phyloP scores from a whole-genome alignment of 2,113 vertebrate species.

The Vulpes vulpes region DNA sequence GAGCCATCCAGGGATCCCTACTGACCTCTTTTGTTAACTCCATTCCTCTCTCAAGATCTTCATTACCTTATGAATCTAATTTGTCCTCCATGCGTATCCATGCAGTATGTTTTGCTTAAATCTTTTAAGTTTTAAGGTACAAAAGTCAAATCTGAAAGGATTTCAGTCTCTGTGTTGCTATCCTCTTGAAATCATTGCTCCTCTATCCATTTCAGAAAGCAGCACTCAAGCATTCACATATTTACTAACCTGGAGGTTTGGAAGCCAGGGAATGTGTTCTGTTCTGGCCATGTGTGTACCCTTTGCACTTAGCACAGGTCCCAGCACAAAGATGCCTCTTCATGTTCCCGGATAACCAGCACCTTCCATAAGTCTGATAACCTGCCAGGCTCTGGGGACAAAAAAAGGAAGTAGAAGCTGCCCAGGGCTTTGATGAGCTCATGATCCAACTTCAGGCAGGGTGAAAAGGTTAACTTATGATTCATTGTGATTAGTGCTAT shows the following conservation, averaged over 20 bases:
- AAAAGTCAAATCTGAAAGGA: background rate
- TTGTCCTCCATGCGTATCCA: background rate
- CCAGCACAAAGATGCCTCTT: background rate
- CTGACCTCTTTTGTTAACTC: background rate
- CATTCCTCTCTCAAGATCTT: background rate
- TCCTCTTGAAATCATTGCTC: background rate
- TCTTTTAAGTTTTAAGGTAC: slow-evolving; percentile 3
- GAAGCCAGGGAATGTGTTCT: background rate
- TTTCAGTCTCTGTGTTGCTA: background rate
- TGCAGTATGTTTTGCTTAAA: background rate
- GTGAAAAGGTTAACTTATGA: background rate
- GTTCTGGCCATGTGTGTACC: background rate
- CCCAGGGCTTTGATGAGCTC: background rate
- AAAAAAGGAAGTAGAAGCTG: background rate
- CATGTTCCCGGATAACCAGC: background rate
- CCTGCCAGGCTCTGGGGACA: background rate
- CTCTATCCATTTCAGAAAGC: background rate
- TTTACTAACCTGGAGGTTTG: background rate
- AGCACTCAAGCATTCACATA: background rate
- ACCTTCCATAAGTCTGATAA: background rate
- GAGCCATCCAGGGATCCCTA: too few relatives aligned
- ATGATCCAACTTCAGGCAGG: background rate
- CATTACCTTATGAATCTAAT: background rate
- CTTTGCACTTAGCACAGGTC: background rate
- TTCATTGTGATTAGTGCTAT: background rate